Evolutionary conservation across 2,113 vertebrate genomes (phyloP).

Genomic region (Chrysochloris asiatica): DNA sequence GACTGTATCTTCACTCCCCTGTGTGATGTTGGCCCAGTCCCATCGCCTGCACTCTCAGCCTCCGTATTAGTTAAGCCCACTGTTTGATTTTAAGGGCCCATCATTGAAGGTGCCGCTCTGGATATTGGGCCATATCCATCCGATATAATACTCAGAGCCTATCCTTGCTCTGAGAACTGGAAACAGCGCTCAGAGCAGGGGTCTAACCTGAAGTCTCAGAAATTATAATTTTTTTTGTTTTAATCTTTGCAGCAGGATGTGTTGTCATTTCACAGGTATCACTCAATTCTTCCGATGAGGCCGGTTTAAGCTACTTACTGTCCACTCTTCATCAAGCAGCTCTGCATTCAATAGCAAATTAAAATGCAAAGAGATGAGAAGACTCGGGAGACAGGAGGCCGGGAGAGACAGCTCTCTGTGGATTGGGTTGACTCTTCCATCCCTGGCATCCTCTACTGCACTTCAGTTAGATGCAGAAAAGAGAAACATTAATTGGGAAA

Average conservation of each 20-base stretch:
- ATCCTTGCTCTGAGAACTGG: not conserved
- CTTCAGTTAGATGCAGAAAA: not conserved
- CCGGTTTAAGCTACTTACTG: conserved; percentile 25
- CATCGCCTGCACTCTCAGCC: not conserved
- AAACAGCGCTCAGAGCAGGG: not conserved
- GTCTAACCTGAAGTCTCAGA: not conserved
- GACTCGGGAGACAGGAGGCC: not conserved
- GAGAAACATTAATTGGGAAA: not conserved
- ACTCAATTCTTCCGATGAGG: conserved; percentile 14
- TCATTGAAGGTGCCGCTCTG: not conserved
- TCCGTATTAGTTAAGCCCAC: not conserved
- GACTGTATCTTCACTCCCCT: not conserved
- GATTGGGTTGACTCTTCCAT: not conserved
- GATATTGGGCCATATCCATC: not conserved
- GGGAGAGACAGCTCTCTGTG: not conserved
- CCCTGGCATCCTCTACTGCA: not conserved
- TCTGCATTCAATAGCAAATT: not conserved
- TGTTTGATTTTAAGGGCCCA: not conserved
- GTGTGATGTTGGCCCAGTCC: not conserved
- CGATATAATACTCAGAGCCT: not conserved
- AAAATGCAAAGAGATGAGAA: not conserved
- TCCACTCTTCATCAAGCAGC: not conserved
- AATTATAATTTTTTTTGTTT: conserved; percentile 42
- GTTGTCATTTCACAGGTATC: conserved; percentile 3
- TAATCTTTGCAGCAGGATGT: conserved; percentile 41